Percentiles rank a stretch among this genome's conserved stretches.
Evolutionary conservation across 2,113 vertebrate species (phyloP).

Genomic region (Cephalopterus ornatus): DNA sequence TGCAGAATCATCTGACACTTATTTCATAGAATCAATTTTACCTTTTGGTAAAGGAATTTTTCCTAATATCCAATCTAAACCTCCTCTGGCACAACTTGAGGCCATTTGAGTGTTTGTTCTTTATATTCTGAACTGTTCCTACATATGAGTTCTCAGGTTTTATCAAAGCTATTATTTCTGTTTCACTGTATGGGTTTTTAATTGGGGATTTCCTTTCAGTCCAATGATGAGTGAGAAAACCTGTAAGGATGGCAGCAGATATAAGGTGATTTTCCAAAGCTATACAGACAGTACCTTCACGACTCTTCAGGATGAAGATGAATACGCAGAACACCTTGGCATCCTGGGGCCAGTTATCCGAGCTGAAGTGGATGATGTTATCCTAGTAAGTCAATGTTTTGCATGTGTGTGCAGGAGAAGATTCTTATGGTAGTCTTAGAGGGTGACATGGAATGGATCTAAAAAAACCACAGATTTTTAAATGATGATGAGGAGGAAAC

Average conservation of each 20-base stretch:
- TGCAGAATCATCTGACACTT: background rate
- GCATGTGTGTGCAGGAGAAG: background rate
- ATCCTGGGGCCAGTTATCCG: conserved; percentile 91
- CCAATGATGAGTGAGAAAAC: conserved; percentile 22
- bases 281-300: conserved; percentile 86
- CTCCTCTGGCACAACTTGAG: background rate
- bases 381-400: conserved; percentile 78
- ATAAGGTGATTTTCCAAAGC: conserved; percentile 85
- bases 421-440: background rate
- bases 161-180: background rate
- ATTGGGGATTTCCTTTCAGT: conserved; percentile 47
- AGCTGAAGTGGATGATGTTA: conserved; percentile 89
- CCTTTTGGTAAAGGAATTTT: background rate
- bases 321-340: conserved; percentile 88
- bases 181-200: background rate
- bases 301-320: conserved; percentile 76
- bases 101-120: background rate
- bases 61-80: background rate
- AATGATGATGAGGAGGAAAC: background rate
- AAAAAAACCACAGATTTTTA: background rate
- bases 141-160: background rate
- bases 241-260: conserved; percentile 56
- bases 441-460: background rate
- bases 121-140: background rate
- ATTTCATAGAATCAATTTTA: background rate